These are phyloP conservation scores for Caenorhabditis panamensis DNA, from an alignment of 2,888 invertebrate species.

Conservation along the genomic window DNA sequence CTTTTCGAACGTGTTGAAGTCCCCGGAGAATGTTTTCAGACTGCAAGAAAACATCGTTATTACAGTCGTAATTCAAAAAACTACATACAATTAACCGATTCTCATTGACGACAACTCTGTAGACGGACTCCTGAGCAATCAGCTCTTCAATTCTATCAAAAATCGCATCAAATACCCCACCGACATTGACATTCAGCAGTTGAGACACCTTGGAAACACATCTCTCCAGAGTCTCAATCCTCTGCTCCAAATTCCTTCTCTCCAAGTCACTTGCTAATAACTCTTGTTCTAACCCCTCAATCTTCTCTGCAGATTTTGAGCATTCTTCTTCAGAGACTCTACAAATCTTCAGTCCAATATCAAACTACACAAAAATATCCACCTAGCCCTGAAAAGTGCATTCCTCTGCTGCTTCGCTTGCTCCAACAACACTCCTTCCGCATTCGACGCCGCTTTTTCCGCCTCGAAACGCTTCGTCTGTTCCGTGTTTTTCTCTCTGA, in stretches of 20 bases:
- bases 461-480: constrained; percentile 56
- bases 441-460: constrained; percentile 52
- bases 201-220: constrained; percentile 47
- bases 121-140: constrained; percentile 56
- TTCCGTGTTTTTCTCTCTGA: constrained; percentile 53
- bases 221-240: constrained; percentile 41
- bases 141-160: constrained; percentile 56
- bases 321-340: constrained; percentile 65
- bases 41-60: too few relatives aligned
- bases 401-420: constrained; percentile 68
- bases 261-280: constrained; percentile 56
- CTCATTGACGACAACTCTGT: constrained; percentile 53
- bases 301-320: constrained; percentile 49
- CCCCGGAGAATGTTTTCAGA: constrained; percentile 54
- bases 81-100: constrained; percentile 49
- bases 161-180: constrained; percentile 48
- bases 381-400: constrained; percentile 66
- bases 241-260: constrained; percentile 52
- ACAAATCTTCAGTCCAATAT: neutral
- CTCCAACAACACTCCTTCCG: constrained; percentile 58
- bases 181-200: constrained; percentile 52
- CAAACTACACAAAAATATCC: neutral
- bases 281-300: constrained; percentile 61
- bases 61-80: too few relatives aligned
- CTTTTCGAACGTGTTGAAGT: constrained; percentile 48